Evolutionary conservation across 1,140 invertebrate species (phyloP).

Genomic region (Frieseomelitta varia): DNA sequence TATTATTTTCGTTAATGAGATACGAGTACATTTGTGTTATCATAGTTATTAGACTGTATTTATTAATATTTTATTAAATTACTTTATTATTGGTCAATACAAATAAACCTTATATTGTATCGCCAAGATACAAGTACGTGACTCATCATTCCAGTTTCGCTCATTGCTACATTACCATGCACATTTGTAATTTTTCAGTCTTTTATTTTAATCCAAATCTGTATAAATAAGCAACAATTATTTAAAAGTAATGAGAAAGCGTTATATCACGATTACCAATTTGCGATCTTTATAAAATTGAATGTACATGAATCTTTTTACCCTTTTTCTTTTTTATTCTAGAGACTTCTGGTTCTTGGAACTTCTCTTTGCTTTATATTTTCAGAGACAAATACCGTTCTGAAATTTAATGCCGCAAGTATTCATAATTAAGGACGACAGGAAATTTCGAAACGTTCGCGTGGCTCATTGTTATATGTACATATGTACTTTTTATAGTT

Average conservation of each 20-base stretch:
- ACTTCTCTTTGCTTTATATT: background rate
- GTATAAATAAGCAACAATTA: too few species aligned
- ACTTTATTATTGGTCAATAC: background rate
- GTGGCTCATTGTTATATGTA: background rate
- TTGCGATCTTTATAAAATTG: conserved; percentile 5
- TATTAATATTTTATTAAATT: background rate
- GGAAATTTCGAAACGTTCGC: conserved; percentile 8
- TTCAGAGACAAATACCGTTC: background rate
- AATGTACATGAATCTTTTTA: background rate
- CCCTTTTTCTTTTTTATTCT: background rate
- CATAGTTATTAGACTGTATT: background rate
- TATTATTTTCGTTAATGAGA: conserved; percentile 11
- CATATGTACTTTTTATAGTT: background rate
- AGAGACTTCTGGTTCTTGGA: background rate
- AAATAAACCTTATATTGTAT: conserved; percentile 32
- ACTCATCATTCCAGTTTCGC: conserved; percentile 47
- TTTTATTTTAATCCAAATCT: background rate
- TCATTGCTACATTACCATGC: background rate
- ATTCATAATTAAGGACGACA: conserved; percentile 3
- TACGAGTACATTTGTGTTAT: background rate
- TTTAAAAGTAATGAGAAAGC: background rate
- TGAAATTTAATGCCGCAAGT: conserved; percentile 6
- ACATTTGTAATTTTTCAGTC: background rate
- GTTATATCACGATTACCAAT: background rate
- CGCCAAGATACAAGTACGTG: background rate